Conservation (phyloP, 2,113 vertebrate genomes). For the Ranitomeya variabilis region DNA sequence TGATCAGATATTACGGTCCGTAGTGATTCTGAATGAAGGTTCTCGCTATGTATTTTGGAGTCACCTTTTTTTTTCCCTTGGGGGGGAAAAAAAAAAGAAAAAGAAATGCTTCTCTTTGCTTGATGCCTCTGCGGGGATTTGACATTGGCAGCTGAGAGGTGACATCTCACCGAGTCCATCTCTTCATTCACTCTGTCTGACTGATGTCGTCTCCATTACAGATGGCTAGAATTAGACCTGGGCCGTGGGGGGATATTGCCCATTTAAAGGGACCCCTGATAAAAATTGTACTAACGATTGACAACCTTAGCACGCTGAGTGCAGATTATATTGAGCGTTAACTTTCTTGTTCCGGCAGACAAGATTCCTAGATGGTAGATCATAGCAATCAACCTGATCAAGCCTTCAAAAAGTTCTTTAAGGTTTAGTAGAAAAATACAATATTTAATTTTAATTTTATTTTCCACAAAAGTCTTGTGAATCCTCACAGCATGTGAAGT, state of each 20-base stretch:
- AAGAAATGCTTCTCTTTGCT: too few relatives aligned
- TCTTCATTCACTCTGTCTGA: conserved; percentile 22
- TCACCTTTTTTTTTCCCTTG: background rate
- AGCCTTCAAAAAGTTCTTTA: background rate
- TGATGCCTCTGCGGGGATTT: background rate
- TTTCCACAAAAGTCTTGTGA: too few relatives aligned
- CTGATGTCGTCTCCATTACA: background rate
- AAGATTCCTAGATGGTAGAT: background rate
- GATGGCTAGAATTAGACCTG: background rate
- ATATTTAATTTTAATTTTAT: too few relatives aligned
- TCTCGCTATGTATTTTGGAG: background rate
- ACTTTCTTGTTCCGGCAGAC: too few relatives aligned
- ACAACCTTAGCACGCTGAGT: background rate
- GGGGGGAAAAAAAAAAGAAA: background rate
- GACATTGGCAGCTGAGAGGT: background rate
- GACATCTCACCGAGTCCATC: background rate
- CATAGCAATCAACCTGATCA: background rate
- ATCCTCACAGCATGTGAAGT: too few relatives aligned
- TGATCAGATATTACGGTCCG: background rate
- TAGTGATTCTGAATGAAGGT: background rate
- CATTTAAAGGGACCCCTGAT: background rate
- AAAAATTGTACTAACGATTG: background rate
- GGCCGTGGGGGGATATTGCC: background rate
- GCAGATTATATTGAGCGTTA: background rate
- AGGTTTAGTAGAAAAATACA: too few relatives aligned